These are phyloP conservation scores for Bubo bubo DNA, from an alignment of 2,113 vertebrate species.

Conservation along the genomic window DNA sequence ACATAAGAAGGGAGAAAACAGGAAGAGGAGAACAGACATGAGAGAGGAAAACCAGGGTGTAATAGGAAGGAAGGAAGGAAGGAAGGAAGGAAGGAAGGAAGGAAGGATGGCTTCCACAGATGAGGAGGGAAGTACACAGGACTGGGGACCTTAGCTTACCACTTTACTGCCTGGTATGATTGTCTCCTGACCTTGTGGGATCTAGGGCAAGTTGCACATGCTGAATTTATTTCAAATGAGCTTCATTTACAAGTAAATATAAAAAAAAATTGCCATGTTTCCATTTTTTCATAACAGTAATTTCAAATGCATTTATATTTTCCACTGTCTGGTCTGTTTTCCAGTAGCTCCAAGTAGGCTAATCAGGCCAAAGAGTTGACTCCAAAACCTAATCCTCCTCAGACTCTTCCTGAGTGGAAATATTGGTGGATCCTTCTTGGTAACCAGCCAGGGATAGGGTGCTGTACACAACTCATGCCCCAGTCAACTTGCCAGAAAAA, in stretches of 20 bases:
- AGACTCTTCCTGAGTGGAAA: neutral
- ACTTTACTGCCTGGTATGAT: neutral
- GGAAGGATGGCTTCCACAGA: neutral
- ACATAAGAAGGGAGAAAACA: neutral
- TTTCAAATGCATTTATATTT: neutral
- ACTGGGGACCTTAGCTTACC: neutral
- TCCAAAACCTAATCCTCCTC: neutral
- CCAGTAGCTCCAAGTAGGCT: neutral
- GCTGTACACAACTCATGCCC: neutral
- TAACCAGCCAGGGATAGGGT: accelerated
- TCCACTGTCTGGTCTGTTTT: neutral
- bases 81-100: accelerated
- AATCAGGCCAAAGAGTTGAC: neutral
- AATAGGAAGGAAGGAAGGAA: accelerated
- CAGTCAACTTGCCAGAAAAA: neutral
- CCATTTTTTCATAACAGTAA: neutral
- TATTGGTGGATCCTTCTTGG: neutral
- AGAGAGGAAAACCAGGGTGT: neutral
- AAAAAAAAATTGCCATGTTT: neutral
- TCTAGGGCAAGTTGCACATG: neutral
- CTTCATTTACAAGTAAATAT: neutral
- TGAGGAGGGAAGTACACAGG: neutral
- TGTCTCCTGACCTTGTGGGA: neutral
- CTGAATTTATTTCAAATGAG: neutral
- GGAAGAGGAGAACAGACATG: neutral